Evolutionary conservation across 64 coral and sea anemone genomes (phyloP), one percentile per base, ranked within the genome.

Genomic region (Catalaphyllia jardinei): DNA sequence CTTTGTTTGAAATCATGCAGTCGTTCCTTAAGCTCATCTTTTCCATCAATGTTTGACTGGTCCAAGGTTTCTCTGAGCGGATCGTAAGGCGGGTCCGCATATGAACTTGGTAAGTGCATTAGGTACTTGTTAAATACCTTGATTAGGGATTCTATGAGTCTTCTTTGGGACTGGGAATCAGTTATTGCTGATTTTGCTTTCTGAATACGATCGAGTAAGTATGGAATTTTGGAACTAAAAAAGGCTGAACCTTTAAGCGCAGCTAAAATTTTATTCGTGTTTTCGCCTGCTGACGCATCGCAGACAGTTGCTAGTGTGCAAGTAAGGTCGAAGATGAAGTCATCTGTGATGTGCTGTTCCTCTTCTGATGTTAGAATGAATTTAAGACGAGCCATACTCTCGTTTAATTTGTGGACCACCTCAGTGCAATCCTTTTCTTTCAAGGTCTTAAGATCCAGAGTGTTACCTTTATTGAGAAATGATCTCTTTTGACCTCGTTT

Each of bases 11-110:
- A 75, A 16, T 20, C 79, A 69, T 51, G 24, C 22, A 94, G 62
- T 25, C 63, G 11, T 8, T 61, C 69, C 52, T 90, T 77, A 11
- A 94, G 18, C 31, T 79, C 64, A 27, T 24, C 29, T 59, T 90
- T 94, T 16, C 78, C 35, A 10, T 71, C 73, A 12, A 94, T 17
- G 71, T 62, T 61, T 67, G 77, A 17, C 28, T 86, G 52, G 31
- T 59, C 22, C 22, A 94, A 18, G 60, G 80, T 77, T 59, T 57
- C n/a, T 46, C 86, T 80, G 31, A 94, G 31, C 75, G 85, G 76
- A 42, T 86, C 92, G 29, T 89, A 82, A 50, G 92, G 92, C 4
- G 89, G 39, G 64, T 94, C 92, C 73, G 62, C 79, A 80, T 90
- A 94, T 1, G 92, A 89, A 79, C 88, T 94, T 0, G 92, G 92